These are phyloP conservation scores for Sebastes ruberrimus DNA, from an alignment of 2,797 vertebrate genomes.

Conservation along the genomic window DNA sequence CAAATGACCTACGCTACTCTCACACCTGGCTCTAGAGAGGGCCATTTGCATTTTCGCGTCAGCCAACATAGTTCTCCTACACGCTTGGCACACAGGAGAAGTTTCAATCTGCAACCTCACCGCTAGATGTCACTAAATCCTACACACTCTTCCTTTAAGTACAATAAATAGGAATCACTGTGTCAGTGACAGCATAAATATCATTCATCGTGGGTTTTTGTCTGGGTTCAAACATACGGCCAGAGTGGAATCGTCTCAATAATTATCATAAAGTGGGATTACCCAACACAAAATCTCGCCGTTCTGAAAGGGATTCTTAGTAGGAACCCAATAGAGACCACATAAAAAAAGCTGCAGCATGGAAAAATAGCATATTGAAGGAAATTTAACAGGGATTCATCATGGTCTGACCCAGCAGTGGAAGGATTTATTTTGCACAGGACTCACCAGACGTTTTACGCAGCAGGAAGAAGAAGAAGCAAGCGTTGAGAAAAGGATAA, in stretches of 20 bases:
- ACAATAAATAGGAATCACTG: not conserved
- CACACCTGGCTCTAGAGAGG: no score
- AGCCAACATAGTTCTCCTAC: no score
- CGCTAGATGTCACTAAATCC: no score
- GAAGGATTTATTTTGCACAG: slow-evolving; percentile 25
- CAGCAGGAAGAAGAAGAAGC: slow-evolving; percentile 4
- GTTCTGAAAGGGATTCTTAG: slow-evolving; percentile 10
- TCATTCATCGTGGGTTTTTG: not conserved
- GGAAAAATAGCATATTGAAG: slow-evolving; percentile 13
- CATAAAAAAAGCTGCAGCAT: not conserved
- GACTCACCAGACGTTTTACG: slow-evolving; percentile 12
- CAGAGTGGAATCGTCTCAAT: not conserved
- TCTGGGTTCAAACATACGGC: not conserved
- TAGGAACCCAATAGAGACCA: not conserved
- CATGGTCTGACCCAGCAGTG: slow-evolving; percentile 20
- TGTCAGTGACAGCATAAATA: not conserved
- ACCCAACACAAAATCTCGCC: not conserved
- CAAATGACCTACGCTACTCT: no score
- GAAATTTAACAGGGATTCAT: slow-evolving; percentile 30
- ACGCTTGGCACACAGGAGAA: no score
- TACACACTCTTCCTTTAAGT: not conserved
- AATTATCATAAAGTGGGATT: slow-evolving; percentile 39
- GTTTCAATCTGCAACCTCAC: no score
- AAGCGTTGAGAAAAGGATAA: slow-evolving; percentile 16
- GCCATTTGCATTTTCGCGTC: rapidly evolving